Evolutionary conservation across 2,797 vertebrate genomes (phyloP), one percentile per base, ranked within the genome.

Genomic region (Percopsis omiscomaycus): DNA sequence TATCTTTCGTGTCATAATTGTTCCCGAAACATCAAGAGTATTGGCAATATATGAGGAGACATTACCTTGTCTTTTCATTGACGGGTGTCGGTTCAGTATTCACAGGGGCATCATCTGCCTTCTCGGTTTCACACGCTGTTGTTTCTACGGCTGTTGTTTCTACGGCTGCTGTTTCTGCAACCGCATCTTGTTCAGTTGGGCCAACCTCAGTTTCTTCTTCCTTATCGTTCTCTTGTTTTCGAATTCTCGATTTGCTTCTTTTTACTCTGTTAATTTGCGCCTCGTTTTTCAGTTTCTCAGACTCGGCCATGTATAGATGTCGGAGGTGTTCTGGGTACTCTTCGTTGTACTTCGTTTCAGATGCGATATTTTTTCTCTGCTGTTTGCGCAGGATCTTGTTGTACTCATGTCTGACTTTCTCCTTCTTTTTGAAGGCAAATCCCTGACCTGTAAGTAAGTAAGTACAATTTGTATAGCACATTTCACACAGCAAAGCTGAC

Each of bases 271-370:
- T 84, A 0, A 70, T 60, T 79, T 86, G 82, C 11, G 84, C 88
- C 60, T 92, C 88, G 0, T 77, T 89, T 64, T 80, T 93, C 28
- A 96, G 86, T 72, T 83, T 90, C 83, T 95, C 83, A 2, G 93
- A 94, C 74, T 99, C 96, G 0, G 96, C 97, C 66, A 93, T 5
- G 63, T 99, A 99, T 11, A 99, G 94, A 81, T 99, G 97, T 54
- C 89, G 94, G 73, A 99, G 87, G 67, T 99, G 95, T 42, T 98
- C 96, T 0, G 97, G 98, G 42, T 96, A 99, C 13, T 89, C 81
- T 1, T 96, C 94, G 0, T 78, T 86, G 65, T 94, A 95, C 3
- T 88, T 66, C 5, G 77, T 14, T 49, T 76, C 82, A 13, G 83
- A 71, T 0, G 74, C 70, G 0, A 77, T 59, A 9, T 48, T 73